A percentile compares a stretch with the other conserved stretches of the same genome.
Evolutionary conservation across 2,888 invertebrate species (phyloP).

Genomic region (Melangyna quadrimaculata): DNA sequence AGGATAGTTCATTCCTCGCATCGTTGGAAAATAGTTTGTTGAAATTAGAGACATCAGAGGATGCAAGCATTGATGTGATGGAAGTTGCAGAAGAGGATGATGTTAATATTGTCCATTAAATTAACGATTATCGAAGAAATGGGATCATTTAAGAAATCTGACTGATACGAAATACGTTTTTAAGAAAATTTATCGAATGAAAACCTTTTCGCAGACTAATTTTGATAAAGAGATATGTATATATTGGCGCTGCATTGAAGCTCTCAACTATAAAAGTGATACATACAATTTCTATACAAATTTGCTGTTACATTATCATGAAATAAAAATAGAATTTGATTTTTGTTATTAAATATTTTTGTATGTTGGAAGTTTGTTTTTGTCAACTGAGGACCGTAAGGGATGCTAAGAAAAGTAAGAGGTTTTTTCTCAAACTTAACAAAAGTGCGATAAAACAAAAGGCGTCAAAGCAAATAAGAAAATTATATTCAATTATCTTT

Average conservation of each 20-base stretch:
- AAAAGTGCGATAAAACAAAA: no score
- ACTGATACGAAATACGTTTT: background rate
- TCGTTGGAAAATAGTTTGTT: constrained; percentile 85
- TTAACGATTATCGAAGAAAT: background rate
- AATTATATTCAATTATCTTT: no score
- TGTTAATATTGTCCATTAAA: constrained; percentile 28
- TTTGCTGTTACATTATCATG: no score
- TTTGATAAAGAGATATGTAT: background rate
- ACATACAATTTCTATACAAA: background rate
- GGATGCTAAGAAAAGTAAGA: no score
- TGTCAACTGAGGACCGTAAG: no score
- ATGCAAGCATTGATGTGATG: constrained; percentile 75
- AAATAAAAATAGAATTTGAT: no score
- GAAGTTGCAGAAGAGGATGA: constrained; percentile 78
- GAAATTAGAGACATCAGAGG: constrained; percentile 81
- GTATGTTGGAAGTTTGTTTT: no score
- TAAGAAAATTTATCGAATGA: background rate
- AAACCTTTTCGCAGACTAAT: background rate
- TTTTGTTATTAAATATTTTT: no score
- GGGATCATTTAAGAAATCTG: background rate
- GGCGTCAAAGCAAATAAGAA: no score
- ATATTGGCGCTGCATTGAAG: background rate
- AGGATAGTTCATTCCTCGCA: constrained; percentile 84
- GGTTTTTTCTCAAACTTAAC: no score
- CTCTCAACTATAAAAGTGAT: background rate